Base-by-base conservation (phyloP, 2,888 invertebrate genomes). In the Dicranocentrus wangi region DNA sequence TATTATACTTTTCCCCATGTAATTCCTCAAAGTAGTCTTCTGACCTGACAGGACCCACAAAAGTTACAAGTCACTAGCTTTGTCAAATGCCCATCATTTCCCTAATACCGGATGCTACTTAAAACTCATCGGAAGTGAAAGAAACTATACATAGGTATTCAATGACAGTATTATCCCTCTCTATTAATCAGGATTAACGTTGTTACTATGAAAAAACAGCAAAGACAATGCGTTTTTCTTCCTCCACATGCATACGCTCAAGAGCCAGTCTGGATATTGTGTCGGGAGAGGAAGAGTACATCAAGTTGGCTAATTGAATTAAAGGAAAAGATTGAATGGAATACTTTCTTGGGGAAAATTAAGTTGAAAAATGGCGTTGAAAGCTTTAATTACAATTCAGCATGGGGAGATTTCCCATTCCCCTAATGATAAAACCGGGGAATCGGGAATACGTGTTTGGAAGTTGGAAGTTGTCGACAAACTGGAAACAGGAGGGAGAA, bases 291-390 rank as follows among this genome's bases (percentile, higher is more conserved):
- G 63, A 73, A 73, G 42, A 39, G 53, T 23, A 51, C 63, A 63
- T 73, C 73, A 65, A 61, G 63, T 23, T 65, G 39, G 51, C 73
- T 75, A 75, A 75, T 75, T 75, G 75, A 75, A 75, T 75, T 75
- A 75, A 58, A 23, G 43, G 75, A 66, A 75, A 75, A 75, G 75
- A 75, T 75, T 75, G 75, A 75, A 75, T 75, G 43, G n/a, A 66
- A 75, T 75, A 65, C 75, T 75, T 75, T 75, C 75, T 32, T 66
- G 65, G 75, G 75, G 75, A 75, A 75, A 75, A 75, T 75, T 75
- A 75, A 75, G 75, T 75, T 75, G 75, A 75, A 75, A 75, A 75
- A 75, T 75, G 66, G 75, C 25, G 75, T 42, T 75, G 75, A 75
- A 75, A 75, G 75, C 42, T 75, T 66, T 75, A 75, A 75, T 75